Conservation (phyloP, 2,888 invertebrate species). For the Phyllotreta striolata region DNA sequence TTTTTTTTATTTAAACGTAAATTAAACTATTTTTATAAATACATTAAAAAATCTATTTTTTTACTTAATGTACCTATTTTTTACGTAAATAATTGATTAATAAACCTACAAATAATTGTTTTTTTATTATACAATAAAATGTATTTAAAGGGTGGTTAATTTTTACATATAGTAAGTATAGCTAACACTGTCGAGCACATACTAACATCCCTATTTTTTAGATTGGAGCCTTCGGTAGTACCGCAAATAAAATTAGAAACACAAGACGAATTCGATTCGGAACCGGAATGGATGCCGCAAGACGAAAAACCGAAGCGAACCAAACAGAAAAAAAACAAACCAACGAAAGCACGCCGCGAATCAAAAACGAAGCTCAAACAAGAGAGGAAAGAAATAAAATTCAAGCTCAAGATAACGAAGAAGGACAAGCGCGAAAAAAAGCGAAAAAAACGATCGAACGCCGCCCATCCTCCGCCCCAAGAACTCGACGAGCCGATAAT, state of each 20-base stretch:
- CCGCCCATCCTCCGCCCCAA: slow-evolving; percentile 45
- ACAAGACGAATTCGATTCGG: slow-evolving; percentile 37
- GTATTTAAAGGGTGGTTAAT: too few species aligned
- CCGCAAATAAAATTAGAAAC: slow-evolving; percentile 18
- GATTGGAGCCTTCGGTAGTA: not conserved
- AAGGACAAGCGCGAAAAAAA: slow-evolving; percentile 35
- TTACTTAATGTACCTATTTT: too few species aligned
- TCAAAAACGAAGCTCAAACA: slow-evolving; percentile 30
- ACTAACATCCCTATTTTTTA: slow-evolving; percentile 28
- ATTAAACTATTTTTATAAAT: too few species aligned
- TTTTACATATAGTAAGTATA: not conserved
- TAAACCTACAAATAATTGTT: too few species aligned
- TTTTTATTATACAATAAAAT: too few species aligned
- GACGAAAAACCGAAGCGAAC: slow-evolving; percentile 39
- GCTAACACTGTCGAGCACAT: not conserved
- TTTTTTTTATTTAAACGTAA: too few species aligned
- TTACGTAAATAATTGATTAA: too few species aligned
- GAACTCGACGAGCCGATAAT: slow-evolving; percentile 59
- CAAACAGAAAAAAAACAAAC: slow-evolving; percentile 32
- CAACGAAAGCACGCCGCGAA: slow-evolving; percentile 24
- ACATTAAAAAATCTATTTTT: too few species aligned
- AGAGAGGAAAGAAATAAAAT: slow-evolving; percentile 34
- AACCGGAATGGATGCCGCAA: slow-evolving; percentile 38
- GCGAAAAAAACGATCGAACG: slow-evolving; percentile 21
- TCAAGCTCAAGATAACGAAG: too few species aligned